Evolutionary conservation across 92 coral and sea anemone species (phyloP).

Genomic region (Pocillopora grandis): DNA sequence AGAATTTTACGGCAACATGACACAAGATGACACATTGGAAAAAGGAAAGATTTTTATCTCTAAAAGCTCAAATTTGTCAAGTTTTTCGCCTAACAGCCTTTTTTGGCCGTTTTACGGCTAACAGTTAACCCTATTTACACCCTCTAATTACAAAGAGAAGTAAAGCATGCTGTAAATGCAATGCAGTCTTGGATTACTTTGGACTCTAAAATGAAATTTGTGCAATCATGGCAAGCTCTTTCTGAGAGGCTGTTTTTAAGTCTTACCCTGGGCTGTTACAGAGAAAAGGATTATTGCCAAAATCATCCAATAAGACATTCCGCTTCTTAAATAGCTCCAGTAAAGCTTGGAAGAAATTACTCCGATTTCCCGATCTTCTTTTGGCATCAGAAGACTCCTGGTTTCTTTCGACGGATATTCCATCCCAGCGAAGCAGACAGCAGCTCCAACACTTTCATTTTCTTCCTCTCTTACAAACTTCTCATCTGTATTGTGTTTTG

Average conservation of each 20-base stretch:
- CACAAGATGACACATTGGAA: too few relatives aligned
- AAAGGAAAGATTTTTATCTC: too few relatives aligned
- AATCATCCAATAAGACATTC: not conserved
- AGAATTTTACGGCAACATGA: too few relatives aligned
- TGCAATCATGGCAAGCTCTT: too few relatives aligned
- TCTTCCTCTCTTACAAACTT: not conserved
- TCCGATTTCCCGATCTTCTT: constrained; percentile 18
- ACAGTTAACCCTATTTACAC: too few relatives aligned
- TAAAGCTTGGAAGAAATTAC: constrained; percentile 1
- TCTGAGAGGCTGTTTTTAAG: not conserved
- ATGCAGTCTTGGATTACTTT: too few relatives aligned
- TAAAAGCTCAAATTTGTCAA: too few relatives aligned
- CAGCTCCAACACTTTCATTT: not conserved
- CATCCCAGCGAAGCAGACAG: not conserved
- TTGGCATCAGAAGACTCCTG: not conserved
- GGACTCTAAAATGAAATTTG: too few relatives aligned
- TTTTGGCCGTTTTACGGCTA: too few relatives aligned
- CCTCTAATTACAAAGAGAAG: too few relatives aligned
- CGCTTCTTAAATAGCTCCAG: constrained; percentile 6
- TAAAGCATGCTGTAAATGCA: too few relatives aligned
- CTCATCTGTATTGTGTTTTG: not conserved
- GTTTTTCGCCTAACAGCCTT: too few relatives aligned
- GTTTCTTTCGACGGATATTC: not conserved
- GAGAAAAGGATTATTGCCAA: not conserved
- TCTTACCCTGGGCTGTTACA: not conserved